Percentiles rank a stretch among this genome's conserved stretches.
phyloP scores from a whole-genome alignment of 2,113 vertebrate genomes.

The Recurvirostra avosetta region DNA sequence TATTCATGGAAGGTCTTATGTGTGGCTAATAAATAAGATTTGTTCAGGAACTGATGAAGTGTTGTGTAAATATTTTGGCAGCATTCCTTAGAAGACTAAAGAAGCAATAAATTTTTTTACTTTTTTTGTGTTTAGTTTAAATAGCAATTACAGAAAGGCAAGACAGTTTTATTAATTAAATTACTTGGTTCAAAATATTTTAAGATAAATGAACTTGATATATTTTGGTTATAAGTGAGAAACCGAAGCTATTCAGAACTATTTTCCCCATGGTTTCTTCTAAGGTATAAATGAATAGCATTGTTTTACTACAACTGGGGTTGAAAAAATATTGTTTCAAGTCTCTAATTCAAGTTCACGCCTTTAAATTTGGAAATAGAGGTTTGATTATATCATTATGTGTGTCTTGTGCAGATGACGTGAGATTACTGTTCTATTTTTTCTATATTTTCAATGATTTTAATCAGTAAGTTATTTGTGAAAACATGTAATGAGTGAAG shows the following conservation, averaged over 20 bases:
- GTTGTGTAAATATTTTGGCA: neutral
- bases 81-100: neutral
- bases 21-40: neutral
- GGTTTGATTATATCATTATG: neutral
- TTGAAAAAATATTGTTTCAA: neutral
- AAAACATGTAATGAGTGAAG: neutral
- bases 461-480: neutral
- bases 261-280: neutral
- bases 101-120: neutral
- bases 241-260: neutral
- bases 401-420: rapidly evolving
- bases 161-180: neutral
- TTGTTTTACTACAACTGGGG: neutral
- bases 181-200: neutral
- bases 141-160: neutral
- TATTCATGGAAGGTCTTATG: neutral
- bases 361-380: neutral
- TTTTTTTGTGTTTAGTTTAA: neutral
- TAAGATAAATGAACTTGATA: neutral
- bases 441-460: neutral
- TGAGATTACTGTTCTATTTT: neutral
- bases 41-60: neutral
- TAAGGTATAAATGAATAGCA: neutral
- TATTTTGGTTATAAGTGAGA: neutral
- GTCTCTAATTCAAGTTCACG: neutral